Evolutionary conservation across 2,113 vertebrate genomes (phyloP).

Genomic region (Vicugna pacos): DNA sequence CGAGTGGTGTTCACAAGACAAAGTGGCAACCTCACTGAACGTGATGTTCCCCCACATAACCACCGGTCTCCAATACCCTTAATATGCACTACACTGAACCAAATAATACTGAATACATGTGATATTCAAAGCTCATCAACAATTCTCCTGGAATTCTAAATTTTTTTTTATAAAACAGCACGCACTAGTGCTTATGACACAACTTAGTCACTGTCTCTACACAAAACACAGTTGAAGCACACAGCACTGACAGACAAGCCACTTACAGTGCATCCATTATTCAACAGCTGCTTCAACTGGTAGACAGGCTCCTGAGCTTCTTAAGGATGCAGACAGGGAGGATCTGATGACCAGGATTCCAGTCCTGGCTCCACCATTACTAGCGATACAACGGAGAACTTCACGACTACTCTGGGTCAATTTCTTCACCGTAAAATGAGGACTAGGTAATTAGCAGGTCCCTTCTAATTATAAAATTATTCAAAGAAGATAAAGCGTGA

Average conservation of each 20-base stretch:
- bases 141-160: not conserved
- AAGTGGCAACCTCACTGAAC: not conserved
- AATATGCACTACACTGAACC: not conserved
- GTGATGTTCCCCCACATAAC: not conserved
- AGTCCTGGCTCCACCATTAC: not conserved
- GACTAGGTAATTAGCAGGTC: not conserved
- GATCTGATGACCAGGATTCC: not conserved
- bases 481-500: slow-evolving; percentile 35
- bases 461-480: slow-evolving; percentile 4
- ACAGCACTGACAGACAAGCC: not conserved
- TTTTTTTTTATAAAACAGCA: not conserved
- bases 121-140: not conserved
- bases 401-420: not conserved
- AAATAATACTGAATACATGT: not conserved
- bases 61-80: not conserved
- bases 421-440: not conserved
- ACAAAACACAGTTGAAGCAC: not conserved
- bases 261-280: not conserved
- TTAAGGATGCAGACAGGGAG: slow-evolving; percentile 15
- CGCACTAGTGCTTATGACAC: not conserved
- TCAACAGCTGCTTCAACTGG: not conserved
- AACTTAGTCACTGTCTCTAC: not conserved
- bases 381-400: not conserved
- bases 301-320: not conserved
- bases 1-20: not conserved